phyloP scores from a whole-genome alignment of 2,888 invertebrate species.

The Hipparchia semele region DNA sequence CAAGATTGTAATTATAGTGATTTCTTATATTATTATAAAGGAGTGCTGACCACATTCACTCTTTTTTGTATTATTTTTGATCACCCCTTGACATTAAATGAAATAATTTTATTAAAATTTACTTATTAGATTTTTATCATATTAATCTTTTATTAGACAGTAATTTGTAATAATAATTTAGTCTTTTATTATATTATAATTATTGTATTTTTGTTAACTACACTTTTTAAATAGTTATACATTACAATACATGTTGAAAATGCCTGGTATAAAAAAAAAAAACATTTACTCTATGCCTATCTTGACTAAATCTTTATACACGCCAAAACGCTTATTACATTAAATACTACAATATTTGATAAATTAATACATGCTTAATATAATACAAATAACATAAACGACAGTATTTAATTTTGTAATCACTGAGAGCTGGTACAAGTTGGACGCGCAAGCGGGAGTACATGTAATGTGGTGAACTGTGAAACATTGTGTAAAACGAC shows the following conservation, averaged over 20 bases:
- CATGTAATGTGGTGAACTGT: slow-evolving; percentile 58
- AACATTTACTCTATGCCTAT: background rate
- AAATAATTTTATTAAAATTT: too few species aligned
- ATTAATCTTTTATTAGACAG: too few species aligned
- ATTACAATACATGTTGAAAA: background rate
- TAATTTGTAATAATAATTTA: too few species aligned
- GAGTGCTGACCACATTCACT: too few species aligned
- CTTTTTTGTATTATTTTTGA: too few species aligned
- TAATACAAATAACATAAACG: background rate
- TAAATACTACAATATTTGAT: background rate
- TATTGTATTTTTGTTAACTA: too few species aligned
- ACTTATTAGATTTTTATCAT: too few species aligned
- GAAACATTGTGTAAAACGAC: slow-evolving; percentile 65
- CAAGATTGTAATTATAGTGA: too few species aligned
- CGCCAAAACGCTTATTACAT: background rate
- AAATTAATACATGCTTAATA: background rate
- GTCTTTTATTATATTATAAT: too few species aligned
- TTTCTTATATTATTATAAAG: too few species aligned
- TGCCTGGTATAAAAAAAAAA: background rate
- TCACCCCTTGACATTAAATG: too few species aligned
- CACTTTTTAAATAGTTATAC: too few species aligned
- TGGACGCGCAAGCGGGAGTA: slow-evolving; percentile 29
- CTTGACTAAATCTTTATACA: background rate
- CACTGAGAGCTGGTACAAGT: background rate
- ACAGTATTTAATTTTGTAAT: background rate